Evolutionary conservation across 2,113 vertebrate species (phyloP), one percentile per base, ranked within the genome.

Genomic region (Garra rufa): DNA sequence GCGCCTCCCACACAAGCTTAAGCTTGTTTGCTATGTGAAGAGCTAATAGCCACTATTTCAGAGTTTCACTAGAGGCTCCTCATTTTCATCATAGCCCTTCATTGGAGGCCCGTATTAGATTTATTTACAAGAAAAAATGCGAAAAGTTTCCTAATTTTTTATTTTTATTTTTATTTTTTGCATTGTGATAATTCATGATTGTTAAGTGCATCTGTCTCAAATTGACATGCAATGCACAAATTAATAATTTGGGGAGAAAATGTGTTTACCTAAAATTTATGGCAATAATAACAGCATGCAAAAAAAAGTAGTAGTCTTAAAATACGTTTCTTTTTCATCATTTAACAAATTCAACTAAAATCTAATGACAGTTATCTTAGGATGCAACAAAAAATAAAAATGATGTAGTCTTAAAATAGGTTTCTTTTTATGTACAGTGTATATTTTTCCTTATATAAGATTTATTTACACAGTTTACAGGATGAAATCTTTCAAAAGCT

Each of bases 1-100:
- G 17, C 10, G 5, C 78, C 71, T 81, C 78, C 78, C 17, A 81
- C 78, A 81, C 78, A 46, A 48, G 78, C 61, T 81, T 65, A 67
- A 81, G 78, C 78, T 67, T 65, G 78, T 81, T 67, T 65, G 30
- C 24, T 65, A 65, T 79, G 61, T 67, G 78, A 81, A 50, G 41
- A 79, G 57, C 77, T 63, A 43, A 81, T n/a, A 81, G 61, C 5
- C 21, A 48, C 77, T 78, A 78, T 78, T 78, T 78, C 38, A 44
- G 34, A 24, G 50, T 76, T 76, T 41, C 52, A 38, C 69, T 71
- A 8, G 28, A 38, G 30, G 75, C 73, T 50, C 46, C 26, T 24
- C 9, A 9, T 55, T 76, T 55, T 76, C 17, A 76, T 55, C 26
- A 52, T 52, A 52, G 46, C 46, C 15, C n/a, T 21, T 70, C 44